Percentiles rank a stretch among this genome's conserved stretches.
Conservation (phyloP, 2,113 vertebrate species). For the Brachypteracias leptosomus region DNA sequence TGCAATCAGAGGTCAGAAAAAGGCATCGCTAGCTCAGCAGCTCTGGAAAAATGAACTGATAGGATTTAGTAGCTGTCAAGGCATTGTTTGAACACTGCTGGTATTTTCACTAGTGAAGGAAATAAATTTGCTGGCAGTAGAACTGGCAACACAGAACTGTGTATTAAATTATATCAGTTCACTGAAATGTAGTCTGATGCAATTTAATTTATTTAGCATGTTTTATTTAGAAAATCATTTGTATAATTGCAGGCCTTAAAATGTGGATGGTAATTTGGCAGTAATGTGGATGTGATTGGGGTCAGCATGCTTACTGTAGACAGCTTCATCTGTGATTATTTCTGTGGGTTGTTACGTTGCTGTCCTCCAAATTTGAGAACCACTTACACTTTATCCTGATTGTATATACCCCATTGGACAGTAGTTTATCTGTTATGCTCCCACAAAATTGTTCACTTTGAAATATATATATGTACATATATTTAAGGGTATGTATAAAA, state of each 20-base stretch:
- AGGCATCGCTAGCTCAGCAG: neutral
- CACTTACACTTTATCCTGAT: neutral
- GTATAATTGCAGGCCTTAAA: neutral
- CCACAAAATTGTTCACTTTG: neutral
- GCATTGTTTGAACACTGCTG: neutral
- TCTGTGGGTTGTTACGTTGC: neutral
- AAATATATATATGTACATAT: neutral
- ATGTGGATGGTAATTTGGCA: neutral
- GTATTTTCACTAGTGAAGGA: neutral
- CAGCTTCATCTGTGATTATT: neutral
- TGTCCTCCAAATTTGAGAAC: neutral
- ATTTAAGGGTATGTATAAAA: neutral
- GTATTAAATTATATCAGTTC: neutral
- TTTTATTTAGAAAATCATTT: slow-evolving; percentile 2
- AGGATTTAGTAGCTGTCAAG: slow-evolving; percentile 6
- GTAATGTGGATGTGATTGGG: neutral
- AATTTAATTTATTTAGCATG: neutral
- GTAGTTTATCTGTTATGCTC: neutral
- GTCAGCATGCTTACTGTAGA: neutral
- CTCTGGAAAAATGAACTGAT: neutral
- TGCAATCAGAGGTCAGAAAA: neutral
- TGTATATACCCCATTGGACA: neutral
- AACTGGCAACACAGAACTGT: neutral
- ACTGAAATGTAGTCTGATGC: neutral
- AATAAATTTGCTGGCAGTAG: neutral